These are phyloP conservation scores for Acromyrmex echinatior DNA, from an alignment of 1,140 invertebrate species.

Conservation along the genomic window DNA sequence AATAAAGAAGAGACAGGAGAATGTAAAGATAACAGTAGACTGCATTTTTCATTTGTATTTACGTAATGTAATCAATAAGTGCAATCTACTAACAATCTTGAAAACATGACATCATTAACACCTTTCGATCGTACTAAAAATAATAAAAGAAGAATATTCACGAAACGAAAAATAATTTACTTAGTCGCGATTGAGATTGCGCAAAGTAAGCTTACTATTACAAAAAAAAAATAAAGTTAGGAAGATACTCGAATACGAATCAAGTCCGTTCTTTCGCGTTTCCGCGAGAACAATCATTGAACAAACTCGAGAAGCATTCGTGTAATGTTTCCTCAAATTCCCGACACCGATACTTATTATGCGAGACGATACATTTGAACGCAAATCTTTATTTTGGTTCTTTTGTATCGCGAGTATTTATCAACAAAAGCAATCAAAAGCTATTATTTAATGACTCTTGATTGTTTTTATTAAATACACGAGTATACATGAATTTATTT, in stretches of 20 bases:
- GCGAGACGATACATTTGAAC: constrained; percentile 5
- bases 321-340: constrained; percentile 31
- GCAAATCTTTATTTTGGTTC: background rate
- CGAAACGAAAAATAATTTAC: constrained; percentile 44
- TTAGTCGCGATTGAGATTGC: background rate
- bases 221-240: constrained; percentile 13
- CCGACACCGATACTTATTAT: constrained; percentile 47
- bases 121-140: background rate
- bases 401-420: background rate
- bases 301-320: constrained; percentile 78
- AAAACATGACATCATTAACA: constrained; percentile 8
- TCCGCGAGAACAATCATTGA: constrained; percentile 38
- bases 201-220: constrained; percentile 18
- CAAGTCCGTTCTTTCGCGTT: constrained; percentile 63
- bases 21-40: background rate
- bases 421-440: constrained; percentile 12
- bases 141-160: background rate
- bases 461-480: constrained; percentile 17
- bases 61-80: constrained; percentile 35
- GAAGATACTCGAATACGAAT: constrained; percentile 73
- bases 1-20: background rate
- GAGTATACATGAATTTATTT: background rate
- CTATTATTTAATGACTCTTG: background rate
- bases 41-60: constrained; percentile 33
- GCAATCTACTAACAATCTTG: constrained; percentile 25